Conservation (phyloP, 2,113 vertebrate species). For the Misgurnus anguillicaudatus region DNA sequence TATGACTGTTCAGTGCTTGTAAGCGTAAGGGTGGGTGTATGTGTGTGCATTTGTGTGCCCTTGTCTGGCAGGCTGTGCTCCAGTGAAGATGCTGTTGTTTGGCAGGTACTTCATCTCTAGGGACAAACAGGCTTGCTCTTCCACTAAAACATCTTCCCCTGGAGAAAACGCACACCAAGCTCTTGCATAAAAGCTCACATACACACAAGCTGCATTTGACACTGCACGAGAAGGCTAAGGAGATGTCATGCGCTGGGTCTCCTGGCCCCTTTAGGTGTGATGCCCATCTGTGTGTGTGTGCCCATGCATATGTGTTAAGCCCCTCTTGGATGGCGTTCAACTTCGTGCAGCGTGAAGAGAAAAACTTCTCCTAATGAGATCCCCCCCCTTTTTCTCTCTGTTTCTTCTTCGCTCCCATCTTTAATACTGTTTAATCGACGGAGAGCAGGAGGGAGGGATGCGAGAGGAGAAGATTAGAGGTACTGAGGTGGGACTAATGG, state of each 20-base stretch:
- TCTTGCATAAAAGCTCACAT: neutral
- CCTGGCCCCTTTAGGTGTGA: slow-evolving; percentile 12
- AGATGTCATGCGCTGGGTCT: slow-evolving; percentile 35
- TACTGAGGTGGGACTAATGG: slow-evolving; percentile 44
- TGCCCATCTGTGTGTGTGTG: slow-evolving; percentile 22
- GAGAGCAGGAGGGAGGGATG: slow-evolving; percentile 27
- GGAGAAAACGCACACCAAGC: neutral
- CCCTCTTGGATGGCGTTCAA: slow-evolving; percentile 23
- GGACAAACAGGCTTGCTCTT: slow-evolving; percentile 42
- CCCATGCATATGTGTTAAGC: slow-evolving; percentile 14
- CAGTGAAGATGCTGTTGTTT: slow-evolving; percentile 43
- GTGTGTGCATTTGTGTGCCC: slow-evolving; percentile 9
- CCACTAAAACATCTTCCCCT: slow-evolving; percentile 39
- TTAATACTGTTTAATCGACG: slow-evolving; percentile 43
- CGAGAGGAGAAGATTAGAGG: slow-evolving; percentile 34
- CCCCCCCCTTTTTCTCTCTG: slow-evolving; percentile 5
- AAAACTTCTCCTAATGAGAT: slow-evolving; percentile 41
- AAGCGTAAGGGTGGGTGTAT: neutral
- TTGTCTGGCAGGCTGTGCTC: slow-evolving; percentile 42
- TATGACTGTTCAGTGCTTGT: slow-evolving; percentile 25
- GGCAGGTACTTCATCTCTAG: slow-evolving; percentile 42
- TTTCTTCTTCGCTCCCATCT: slow-evolving; percentile 2
- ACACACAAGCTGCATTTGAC: slow-evolving; percentile 16
- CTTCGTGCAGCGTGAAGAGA: slow-evolving; percentile 34
- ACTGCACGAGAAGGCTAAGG: slow-evolving; percentile 22